Evolutionary conservation across 2,113 vertebrate species (phyloP), one percentile per base, ranked within the genome.

Genomic region (Trochalopteron elliotii): DNA sequence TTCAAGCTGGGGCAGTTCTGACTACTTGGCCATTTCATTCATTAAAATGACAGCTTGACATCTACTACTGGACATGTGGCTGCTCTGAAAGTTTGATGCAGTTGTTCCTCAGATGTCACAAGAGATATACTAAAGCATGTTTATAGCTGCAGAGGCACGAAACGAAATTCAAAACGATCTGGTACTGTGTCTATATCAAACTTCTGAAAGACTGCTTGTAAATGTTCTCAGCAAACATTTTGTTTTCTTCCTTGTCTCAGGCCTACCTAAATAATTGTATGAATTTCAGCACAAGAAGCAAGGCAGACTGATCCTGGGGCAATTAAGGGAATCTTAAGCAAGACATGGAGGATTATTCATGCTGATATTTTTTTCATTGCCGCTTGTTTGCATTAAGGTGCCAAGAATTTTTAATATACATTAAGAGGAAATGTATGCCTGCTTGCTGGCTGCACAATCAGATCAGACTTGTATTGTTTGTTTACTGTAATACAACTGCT

Each of bases 321-420:
- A 27, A 35, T 93, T 49, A 90, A 79, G 42, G 18, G 53, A 81
- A 89, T 85, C 53, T 96, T 45, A 90, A 90, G 50, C 31, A 75
- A 90, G 77, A 21, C 3, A 30, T 55, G 37, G 23, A 91, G 64
- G 24, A 12, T 90, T 90, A 31, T 22, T 84, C 42, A 12, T 30
- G 8, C 23, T 64, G 65, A 22, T 90, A 27, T 64, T 71, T 95
- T 94, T 65, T 89, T 87, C 33, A 76, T 57, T 79, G 42, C 37
- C 67, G 70, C 63, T 52, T 91, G 21, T 86, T 77, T 94, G 57
- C 52, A 17, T 75, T 63, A 50, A 53, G 39, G n/a, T 88, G 86
- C 55, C 83, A 91, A 89, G 68, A 91, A 95, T 83, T 91, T 95
- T 96, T 93, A 87, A 87, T 72, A 42, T 61, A 57, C 3, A 4